Percentiles rank a stretch among this genome's conserved stretches.
Evolutionary conservation across 1,140 invertebrate species (phyloP).

Genomic region (Tetranychus cinnabarinus): DNA sequence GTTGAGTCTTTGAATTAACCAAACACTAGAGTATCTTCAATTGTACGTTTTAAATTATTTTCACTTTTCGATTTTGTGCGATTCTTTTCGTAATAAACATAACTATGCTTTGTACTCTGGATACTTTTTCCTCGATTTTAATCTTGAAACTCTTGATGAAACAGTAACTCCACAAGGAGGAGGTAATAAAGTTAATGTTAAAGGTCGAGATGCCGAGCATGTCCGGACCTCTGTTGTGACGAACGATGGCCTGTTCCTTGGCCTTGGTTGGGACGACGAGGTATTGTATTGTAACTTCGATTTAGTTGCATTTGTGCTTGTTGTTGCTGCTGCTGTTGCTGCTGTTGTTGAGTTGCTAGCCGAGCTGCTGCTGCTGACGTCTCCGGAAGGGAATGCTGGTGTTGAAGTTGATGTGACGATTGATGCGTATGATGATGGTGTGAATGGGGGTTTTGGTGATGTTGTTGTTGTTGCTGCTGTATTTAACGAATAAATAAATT

Average conservation of each 20-base stretch:
- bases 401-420: background rate
- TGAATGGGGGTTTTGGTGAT: background rate
- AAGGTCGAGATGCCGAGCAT: background rate
- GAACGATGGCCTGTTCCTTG: background rate
- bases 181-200: background rate
- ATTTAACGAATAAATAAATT: background rate
- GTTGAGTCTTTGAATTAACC: too few species aligned
- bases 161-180: background rate
- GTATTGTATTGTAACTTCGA: background rate
- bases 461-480: background rate
- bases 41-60: too few species aligned
- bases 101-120: background rate
- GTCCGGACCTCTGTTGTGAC: background rate
- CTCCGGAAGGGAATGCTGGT: background rate
- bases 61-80: too few species aligned
- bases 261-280: background rate
- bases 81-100: too few species aligned
- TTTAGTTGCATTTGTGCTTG: background rate
- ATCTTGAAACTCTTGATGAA: background rate
- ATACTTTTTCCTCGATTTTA: background rate
- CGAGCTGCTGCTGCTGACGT: slow-evolving; percentile 1
- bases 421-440: background rate
- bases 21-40: too few species aligned
- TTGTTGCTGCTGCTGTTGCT: background rate
- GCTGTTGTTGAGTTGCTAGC: background rate